Conservation (phyloP, 2,797 vertebrate genomes). For the Alfaro cultratus region DNA sequence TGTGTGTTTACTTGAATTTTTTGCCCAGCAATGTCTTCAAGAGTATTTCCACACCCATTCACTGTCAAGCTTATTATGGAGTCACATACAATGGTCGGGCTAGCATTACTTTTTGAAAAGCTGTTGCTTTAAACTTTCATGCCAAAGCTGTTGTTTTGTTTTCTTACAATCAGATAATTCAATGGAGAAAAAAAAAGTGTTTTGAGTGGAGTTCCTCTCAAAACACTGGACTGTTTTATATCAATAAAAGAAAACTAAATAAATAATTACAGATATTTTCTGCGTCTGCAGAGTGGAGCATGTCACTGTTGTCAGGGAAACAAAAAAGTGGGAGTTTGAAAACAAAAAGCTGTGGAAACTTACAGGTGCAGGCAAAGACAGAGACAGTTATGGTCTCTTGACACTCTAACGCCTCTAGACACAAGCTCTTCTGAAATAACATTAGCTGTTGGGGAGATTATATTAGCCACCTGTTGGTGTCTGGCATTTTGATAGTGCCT, state of each 20-base stretch:
- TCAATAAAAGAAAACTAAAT: background rate
- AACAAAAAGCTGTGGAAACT: slow-evolving; percentile 13
- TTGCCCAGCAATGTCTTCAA: background rate
- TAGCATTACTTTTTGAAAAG: background rate
- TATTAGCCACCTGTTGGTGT: slow-evolving; percentile 77
- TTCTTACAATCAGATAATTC: no score
- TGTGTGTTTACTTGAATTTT: background rate
- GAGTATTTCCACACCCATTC: background rate
- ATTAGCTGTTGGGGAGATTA: slow-evolving; percentile 44
- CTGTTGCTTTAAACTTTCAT: background rate
- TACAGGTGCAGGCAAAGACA: slow-evolving; percentile 3
- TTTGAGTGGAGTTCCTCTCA: background rate
- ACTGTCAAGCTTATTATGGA: background rate
- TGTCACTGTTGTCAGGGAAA: slow-evolving; percentile 66
- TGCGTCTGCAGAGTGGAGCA: background rate
- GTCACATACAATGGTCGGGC: background rate
- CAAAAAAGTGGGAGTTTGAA: slow-evolving; percentile 35
- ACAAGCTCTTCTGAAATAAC: slow-evolving; percentile 24
- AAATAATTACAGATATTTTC: background rate
- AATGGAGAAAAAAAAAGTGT: no score
- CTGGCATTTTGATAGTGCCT: slow-evolving; percentile 64
- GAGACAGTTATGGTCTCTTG: slow-evolving; percentile 6
- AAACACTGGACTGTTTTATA: background rate
- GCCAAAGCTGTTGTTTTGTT: background rate
- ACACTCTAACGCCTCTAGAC: background rate